These are phyloP conservation scores for Ptilorrhoa leucosticta DNA, from an alignment of 2,113 vertebrate genomes.

Conservation along the genomic window DNA sequence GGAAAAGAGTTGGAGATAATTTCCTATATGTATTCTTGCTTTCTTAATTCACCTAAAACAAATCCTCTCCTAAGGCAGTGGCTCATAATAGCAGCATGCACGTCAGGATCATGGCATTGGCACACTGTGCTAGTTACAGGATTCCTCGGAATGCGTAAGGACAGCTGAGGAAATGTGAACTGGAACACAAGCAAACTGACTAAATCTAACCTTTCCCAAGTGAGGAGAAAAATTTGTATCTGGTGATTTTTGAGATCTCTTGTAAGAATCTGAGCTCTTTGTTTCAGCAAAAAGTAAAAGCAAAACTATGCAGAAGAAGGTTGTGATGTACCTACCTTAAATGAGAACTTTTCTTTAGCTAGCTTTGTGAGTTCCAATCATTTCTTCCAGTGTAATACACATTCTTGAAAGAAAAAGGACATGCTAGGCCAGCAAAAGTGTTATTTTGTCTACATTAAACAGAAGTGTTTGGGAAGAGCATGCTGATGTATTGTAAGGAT, in stretches of 20 bases:
- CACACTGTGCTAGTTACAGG: neutral
- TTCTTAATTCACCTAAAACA: constrained; percentile 10
- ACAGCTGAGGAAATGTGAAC: neutral
- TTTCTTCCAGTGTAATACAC: neutral
- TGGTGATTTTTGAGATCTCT: neutral
- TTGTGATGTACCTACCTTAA: neutral
- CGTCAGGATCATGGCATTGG: neutral
- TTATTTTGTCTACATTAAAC: neutral
- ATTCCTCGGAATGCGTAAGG: neutral
- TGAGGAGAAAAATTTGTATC: neutral
- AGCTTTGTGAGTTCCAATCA: neutral
- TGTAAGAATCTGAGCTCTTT: neutral
- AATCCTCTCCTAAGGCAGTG: neutral
- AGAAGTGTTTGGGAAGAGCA: neutral
- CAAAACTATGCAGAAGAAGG: neutral
- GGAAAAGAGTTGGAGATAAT: neutral
- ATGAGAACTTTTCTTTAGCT: neutral
- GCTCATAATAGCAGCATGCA: neutral
- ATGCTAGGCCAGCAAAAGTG: neutral
- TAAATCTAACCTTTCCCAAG: neutral
- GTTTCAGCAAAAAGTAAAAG: neutral
- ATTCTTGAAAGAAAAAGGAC: neutral
- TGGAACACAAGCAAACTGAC: neutral
- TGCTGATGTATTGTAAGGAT: neutral
- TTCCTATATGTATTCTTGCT: neutral